Base-by-base conservation (phyloP, 2,888 invertebrate genomes). In the Coecobrya sp. region DNA sequence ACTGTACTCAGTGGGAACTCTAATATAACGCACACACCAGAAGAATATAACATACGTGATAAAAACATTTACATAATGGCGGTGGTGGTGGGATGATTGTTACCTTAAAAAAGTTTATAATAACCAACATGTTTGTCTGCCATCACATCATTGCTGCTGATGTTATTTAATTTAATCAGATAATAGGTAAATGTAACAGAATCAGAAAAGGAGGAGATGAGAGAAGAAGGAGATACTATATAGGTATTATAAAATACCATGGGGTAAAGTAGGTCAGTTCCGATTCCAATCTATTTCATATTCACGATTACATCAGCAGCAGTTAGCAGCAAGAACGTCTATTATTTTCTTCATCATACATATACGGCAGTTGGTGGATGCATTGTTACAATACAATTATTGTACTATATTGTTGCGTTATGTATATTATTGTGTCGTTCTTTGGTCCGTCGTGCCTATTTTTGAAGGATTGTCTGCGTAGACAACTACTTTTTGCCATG, bases 231-330 rank as follows among this genome's bases (percentile, higher is more conserved):
- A 25, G 45, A 81, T 55, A 81, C 25, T 25, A 52, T 42, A n/a
- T 91, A 91, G 86, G 91, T 86, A 86, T 90, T 76, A 88, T 79
- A 91, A 86, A 91, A 86, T 91, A 68, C 86, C 86, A 65, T 45
- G 25, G 19, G 65, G 8, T 45, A 87, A n/a, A 87, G 81, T 91
- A 81, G 91, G 91, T 91, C 91, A 91, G 91, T 91, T 91, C 91
- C 91, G 91, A 91, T 91, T 84, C 84, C 87, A 87, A 91, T 91
- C 91, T 87, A 36, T 25, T 85, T 84, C 55, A 25, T 85, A 90
- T 85, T 90, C 90, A 90, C 85, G 90, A 90, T 89, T 70, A 22
- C 84, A 84, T 84, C 79, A 27, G 68, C 36, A 36, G 3, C 76
- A 49, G 25, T 79, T 49, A 19, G 36, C 36, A 36, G 36, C 36